These are phyloP conservation scores for Daboia siamensis DNA, from an alignment of 2,113 vertebrate genomes.

Conservation along the genomic window DNA sequence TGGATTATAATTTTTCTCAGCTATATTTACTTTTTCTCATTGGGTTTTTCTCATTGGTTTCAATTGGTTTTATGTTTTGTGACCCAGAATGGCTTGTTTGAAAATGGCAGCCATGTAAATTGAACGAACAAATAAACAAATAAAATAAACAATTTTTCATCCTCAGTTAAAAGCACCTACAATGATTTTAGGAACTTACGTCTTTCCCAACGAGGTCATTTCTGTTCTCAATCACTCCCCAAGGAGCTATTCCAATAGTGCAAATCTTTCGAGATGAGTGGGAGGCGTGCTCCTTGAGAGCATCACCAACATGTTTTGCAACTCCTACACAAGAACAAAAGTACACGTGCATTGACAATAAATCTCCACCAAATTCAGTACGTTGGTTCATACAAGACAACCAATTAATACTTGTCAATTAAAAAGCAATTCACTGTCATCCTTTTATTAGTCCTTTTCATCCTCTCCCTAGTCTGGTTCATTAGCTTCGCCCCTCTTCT, in stretches of 20 bases:
- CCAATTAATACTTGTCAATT: not conserved
- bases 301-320: conserved; percentile 97
- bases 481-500: not conserved
- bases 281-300: conserved; percentile 93
- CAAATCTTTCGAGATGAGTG: conserved; percentile 97
- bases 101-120: not conserved
- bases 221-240: conserved; percentile 98
- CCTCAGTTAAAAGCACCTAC: not conserved
- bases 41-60: not conserved
- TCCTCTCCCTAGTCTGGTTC: not conserved
- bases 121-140: not conserved
- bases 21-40: not conserved
- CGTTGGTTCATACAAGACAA: not conserved
- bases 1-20: not conserved
- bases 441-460: not conserved
- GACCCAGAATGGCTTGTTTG: not conserved
- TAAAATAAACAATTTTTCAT: not conserved
- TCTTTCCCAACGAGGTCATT: conserved; percentile 97
- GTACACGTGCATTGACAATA: not conserved
- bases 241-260: conserved; percentile 94
- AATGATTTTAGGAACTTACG: conserved; percentile 72
- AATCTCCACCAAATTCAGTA: not conserved
- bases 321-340: conserved; percentile 78
- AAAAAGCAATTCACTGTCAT: not conserved
- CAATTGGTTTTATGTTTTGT: not conserved